A percentile compares a stretch with the other conserved stretches of the same genome.
Evolutionary conservation across 2,113 vertebrate species (phyloP).

Genomic region (Heptranchias perlo): DNA sequence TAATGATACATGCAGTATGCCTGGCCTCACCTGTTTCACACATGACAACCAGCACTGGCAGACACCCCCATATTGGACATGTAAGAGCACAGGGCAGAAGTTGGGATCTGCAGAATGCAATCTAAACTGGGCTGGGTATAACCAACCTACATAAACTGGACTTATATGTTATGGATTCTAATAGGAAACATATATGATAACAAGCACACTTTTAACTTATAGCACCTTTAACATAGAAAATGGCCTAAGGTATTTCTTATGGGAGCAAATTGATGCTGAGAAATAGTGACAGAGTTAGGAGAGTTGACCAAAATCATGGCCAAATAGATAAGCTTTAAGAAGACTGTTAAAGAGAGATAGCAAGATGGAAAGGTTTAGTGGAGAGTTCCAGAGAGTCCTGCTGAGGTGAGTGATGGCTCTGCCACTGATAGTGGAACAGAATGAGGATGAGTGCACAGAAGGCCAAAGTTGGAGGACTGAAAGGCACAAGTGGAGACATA

Average conservation of each 20-base stretch:
- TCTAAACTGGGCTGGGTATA: background rate
- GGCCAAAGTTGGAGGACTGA: background rate
- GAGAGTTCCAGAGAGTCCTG: background rate
- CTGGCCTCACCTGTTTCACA: slow-evolving; percentile 94
- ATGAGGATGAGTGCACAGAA: background rate
- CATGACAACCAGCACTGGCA: slow-evolving; percentile 98
- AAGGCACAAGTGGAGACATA: background rate
- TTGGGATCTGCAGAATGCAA: background rate
- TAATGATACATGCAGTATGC: slow-evolving; percentile 95
- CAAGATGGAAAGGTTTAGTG: background rate
- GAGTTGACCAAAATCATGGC: background rate
- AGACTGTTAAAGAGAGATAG: background rate
- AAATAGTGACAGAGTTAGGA: background rate
- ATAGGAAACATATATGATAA: background rate
- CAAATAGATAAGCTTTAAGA: background rate
- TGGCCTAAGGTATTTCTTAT: background rate
- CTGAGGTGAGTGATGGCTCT: background rate
- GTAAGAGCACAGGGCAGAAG: slow-evolving; percentile 56
- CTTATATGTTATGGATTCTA: background rate
- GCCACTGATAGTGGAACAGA: background rate
- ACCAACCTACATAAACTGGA: background rate
- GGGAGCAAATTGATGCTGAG: background rate
- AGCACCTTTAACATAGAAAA: background rate
- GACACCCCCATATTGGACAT: slow-evolving; percentile 87
- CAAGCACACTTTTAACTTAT: background rate